Conservation (phyloP, 2,888 invertebrate genomes). For the Pristionchus maxplancki region DNA sequence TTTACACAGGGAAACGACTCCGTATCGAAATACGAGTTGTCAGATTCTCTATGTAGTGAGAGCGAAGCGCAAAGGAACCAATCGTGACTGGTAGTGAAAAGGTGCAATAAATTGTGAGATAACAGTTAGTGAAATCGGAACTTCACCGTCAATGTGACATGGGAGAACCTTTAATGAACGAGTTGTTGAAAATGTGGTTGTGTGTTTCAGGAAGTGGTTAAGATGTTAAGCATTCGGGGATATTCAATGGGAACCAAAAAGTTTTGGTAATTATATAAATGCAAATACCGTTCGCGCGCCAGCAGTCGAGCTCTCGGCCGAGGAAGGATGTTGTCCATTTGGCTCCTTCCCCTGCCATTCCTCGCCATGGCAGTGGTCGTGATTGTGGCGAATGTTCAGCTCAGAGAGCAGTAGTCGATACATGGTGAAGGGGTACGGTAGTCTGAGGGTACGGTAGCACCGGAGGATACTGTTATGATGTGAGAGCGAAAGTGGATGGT, state of each 20-base stretch:
- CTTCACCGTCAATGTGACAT: too few species aligned
- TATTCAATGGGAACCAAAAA: too few species aligned
- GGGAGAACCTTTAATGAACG: too few species aligned
- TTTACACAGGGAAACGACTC: too few species aligned
- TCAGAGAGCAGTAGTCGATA: conserved; percentile 38
- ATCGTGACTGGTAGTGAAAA: too few species aligned
- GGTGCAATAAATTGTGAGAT: too few species aligned
- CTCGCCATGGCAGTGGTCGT: background rate
- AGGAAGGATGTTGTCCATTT: background rate
- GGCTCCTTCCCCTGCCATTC: background rate
- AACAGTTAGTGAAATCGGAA: too few species aligned
- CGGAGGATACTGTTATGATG: background rate
- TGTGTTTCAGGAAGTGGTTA: background rate
- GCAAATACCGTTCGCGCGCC: background rate
- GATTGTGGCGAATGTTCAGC: conserved; percentile 20
- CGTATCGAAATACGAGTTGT: too few species aligned
- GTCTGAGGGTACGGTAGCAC: background rate
- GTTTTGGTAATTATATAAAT: background rate
- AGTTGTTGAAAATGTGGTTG: background rate
- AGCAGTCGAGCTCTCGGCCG: background rate
- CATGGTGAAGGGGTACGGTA: conserved; percentile 1
- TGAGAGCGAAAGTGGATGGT: background rate
- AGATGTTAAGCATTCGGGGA: too few species aligned
- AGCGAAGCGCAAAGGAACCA: background rate
- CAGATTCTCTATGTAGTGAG: too few species aligned